These are phyloP conservation scores for Cosmopolites sordidus DNA, from an alignment of 2,888 invertebrate genomes.

Conservation along the genomic window DNA sequence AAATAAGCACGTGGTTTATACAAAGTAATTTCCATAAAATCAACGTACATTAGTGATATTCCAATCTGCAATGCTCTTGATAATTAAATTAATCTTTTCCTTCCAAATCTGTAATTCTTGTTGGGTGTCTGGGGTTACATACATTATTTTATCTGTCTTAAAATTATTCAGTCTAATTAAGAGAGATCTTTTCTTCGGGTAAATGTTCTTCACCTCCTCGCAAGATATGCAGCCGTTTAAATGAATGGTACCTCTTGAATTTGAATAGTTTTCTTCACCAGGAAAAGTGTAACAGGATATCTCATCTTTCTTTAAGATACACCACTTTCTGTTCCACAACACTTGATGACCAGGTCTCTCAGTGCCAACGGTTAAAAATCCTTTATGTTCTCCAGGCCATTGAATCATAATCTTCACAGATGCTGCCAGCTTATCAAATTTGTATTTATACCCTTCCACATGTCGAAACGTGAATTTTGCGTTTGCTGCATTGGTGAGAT, in stretches of 20 bases:
- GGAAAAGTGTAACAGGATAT: slow-evolving; percentile 7
- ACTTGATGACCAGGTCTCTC: slow-evolving; percentile 2
- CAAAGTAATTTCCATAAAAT: too few species aligned
- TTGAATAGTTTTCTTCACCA: slow-evolving; percentile 7
- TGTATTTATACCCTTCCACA: background rate
- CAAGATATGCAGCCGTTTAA: slow-evolving; percentile 1
- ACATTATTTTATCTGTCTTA: background rate
- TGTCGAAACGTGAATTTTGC: slow-evolving; percentile 2
- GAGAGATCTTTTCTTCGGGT: slow-evolving; percentile 3
- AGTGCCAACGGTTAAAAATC: slow-evolving; percentile 6
- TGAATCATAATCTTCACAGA: slow-evolving; percentile 1
- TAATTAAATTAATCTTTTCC: background rate
- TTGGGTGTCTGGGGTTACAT: slow-evolving; percentile 4
- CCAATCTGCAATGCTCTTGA: slow-evolving; percentile 6
- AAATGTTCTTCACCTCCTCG: slow-evolving; percentile 1
- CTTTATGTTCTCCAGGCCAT: slow-evolving; percentile 8
- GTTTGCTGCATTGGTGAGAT: slow-evolving; percentile 3
- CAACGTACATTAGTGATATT: background rate
- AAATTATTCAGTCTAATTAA: background rate
- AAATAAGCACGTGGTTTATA: too few species aligned
- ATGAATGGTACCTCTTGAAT: background rate
- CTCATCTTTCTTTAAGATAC: slow-evolving; percentile 2
- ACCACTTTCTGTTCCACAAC: slow-evolving; percentile 16
- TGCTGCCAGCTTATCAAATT: slow-evolving; percentile 2
- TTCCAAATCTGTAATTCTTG: slow-evolving; percentile 4